Base-by-base conservation (phyloP, 2,797 vertebrate species). In the Cossypha niveicapilla region DNA sequence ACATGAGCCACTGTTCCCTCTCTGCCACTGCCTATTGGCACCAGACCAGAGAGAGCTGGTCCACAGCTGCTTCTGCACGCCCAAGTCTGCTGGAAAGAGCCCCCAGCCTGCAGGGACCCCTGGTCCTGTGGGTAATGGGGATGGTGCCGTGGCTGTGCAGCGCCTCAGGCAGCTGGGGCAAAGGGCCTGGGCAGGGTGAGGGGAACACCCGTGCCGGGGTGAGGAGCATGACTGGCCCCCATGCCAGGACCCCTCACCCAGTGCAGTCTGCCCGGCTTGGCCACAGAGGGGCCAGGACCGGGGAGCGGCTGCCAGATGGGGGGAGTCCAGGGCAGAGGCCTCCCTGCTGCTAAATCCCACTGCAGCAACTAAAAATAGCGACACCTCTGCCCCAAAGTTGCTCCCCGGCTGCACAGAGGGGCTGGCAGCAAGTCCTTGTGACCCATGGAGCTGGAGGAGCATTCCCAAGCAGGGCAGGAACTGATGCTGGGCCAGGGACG, bases 181-280 rank as follows among this genome's bases (percentile, higher is more conserved):
- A 94, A 94, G 94, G 92, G 78, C 73, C 80, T 4, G 45, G 83
- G 66, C 76, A 84, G 74, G 60, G 75, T 22, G 61, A 5, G 41
- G 32, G 80, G 57, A 68, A 90, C 30, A 78, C 83, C 63, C 5
- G 0, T 24, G 83, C 23, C 0, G 3, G 21, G 67, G 42, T 0
- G 1, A 35, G 76, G 41, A 95, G 86, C 32, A 27, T 84, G 92
- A 81, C 91, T 3, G 1, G 47, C 30, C 44, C 67, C 12, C 0
- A 4, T 0, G 94, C 94, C 95, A 96, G 78, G 51, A 96, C 93
- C 94, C 95, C 93, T 96, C 93, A 96, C 95, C 95, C 94, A 96
- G 94, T 96, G 92, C 94, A 94, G 85, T 91, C 93, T 95, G 94
- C 75, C 85, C 75, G 27, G 94, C 75, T 94, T 95, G 94, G 94